These are phyloP conservation scores for Sporophila hypoxantha DNA, from an alignment of 2,113 vertebrate genomes.

Conservation along the genomic window DNA sequence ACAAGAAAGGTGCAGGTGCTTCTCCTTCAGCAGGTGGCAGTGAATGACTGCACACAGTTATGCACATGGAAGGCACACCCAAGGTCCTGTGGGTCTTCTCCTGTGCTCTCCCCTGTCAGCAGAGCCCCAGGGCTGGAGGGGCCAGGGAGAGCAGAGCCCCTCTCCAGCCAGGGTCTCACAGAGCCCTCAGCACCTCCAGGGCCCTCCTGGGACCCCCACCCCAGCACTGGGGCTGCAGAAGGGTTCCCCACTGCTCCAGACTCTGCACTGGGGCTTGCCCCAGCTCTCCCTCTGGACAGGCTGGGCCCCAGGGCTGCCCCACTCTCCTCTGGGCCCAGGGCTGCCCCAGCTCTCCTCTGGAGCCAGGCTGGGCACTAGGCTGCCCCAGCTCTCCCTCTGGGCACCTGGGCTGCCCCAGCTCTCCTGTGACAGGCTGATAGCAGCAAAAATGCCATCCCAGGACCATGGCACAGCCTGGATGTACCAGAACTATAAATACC, in stretches of 20 bases:
- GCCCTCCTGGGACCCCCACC: background rate
- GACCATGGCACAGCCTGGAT: background rate
- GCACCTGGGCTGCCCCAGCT: background rate
- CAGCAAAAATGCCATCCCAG: rapidly evolving
- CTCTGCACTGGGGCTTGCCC: background rate
- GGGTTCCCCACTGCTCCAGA: background rate
- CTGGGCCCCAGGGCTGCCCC: background rate
- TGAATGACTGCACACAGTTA: rapidly evolving
- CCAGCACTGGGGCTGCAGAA: background rate
- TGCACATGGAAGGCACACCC: rapidly evolving
- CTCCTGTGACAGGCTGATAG: background rate
- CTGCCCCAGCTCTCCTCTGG: background rate
- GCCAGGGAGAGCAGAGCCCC: background rate
- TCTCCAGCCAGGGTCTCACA: background rate
- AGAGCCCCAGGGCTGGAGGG: background rate
- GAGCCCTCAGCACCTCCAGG: background rate
- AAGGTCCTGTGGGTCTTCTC: rapidly evolving
- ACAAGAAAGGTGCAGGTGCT: background rate
- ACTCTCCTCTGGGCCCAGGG: no score
- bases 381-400: background rate
- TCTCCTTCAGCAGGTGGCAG: background rate
- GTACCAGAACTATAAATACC: background rate
- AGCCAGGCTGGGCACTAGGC: background rate
- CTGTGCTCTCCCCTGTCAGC: background rate
- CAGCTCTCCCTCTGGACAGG: background rate